A percentile compares a stretch with the other conserved stretches of the same genome.
phyloP scores from a whole-genome alignment of 2,113 vertebrate genomes.

The Ranitomeya variabilis region DNA sequence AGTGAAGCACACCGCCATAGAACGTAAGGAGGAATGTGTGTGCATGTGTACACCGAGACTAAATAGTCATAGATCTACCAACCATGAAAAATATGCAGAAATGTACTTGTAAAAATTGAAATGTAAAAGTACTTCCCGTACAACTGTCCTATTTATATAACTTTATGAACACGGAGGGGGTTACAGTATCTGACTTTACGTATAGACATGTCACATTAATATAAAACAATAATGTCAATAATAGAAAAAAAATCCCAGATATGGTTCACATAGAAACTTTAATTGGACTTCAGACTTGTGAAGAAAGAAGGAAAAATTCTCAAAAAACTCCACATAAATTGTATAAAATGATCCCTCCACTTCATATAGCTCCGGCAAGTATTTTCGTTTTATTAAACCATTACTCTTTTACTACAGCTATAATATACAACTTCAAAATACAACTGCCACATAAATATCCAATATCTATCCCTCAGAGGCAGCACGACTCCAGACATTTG shows the following conservation, averaged over 20 bases:
- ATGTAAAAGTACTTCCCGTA: not conserved
- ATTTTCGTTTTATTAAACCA: slow-evolving; percentile 56
- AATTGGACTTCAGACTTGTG: slow-evolving; percentile 33
- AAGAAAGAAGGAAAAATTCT: slow-evolving; percentile 17
- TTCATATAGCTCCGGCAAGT: slow-evolving; percentile 43
- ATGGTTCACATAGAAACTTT: not conserved
- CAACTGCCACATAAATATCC: slow-evolving; percentile 44
- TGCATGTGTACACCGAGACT: too few species aligned
- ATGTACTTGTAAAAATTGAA: too few species aligned
- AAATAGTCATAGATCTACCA: too few species aligned
- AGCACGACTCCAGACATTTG: slow-evolving; percentile 20
- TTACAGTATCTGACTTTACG: not conserved
- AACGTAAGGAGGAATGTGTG: too few species aligned
- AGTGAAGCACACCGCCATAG: too few species aligned
- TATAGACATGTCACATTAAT: not conserved
- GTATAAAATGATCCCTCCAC: slow-evolving; percentile 35
- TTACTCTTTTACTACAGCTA: slow-evolving; percentile 36
- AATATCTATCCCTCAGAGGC: slow-evolving; percentile 50
- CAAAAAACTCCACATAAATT: slow-evolving; percentile 44
- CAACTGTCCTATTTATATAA: not conserved
- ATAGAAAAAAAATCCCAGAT: slow-evolving; percentile 22
- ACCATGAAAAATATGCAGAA: too few species aligned
- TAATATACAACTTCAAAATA: slow-evolving; percentile 50
- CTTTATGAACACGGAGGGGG: not conserved
- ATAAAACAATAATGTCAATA: not conserved